These are phyloP conservation scores for Crypturellus undulatus DNA, from an alignment of 2,113 vertebrate genomes.

Conservation along the genomic window DNA sequence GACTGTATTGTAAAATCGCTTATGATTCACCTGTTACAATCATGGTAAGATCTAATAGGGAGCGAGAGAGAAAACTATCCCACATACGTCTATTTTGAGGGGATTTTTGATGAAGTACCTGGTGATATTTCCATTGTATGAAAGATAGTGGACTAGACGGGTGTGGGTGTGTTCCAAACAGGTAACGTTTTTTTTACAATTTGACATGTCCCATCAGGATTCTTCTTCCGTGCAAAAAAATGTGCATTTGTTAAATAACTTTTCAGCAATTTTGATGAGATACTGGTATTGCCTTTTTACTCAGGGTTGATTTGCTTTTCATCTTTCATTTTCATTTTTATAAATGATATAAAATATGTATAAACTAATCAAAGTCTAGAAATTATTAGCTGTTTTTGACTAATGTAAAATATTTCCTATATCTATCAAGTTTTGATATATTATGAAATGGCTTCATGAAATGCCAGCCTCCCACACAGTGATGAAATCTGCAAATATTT, in stretches of 20 bases:
- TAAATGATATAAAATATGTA: neutral
- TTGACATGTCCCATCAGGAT: neutral
- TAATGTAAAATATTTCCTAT: neutral
- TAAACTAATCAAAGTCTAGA: neutral
- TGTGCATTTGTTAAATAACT: neutral
- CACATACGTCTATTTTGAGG: rapidly evolving
- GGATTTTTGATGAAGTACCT: neutral
- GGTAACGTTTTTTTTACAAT: neutral
- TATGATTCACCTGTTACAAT: neutral
- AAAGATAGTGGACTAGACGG: neutral
- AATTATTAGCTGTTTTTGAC: neutral
- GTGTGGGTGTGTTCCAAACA: neutral
- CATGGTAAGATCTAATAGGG: neutral
- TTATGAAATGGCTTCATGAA: constrained; percentile 1
- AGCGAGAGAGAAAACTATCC: neutral
- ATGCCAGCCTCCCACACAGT: neutral
- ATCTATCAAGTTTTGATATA: neutral
- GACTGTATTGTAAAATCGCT: neutral
- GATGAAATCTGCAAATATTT: constrained; percentile 3
- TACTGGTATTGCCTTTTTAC: neutral
- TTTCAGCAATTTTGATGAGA: neutral
- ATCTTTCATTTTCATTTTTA: neutral
- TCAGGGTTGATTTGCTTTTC: neutral
- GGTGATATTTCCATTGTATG: neutral
- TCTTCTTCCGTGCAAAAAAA: neutral